These are phyloP conservation scores for Bombus affinis DNA, from an alignment of 1,140 invertebrate genomes.

Conservation along the genomic window DNA sequence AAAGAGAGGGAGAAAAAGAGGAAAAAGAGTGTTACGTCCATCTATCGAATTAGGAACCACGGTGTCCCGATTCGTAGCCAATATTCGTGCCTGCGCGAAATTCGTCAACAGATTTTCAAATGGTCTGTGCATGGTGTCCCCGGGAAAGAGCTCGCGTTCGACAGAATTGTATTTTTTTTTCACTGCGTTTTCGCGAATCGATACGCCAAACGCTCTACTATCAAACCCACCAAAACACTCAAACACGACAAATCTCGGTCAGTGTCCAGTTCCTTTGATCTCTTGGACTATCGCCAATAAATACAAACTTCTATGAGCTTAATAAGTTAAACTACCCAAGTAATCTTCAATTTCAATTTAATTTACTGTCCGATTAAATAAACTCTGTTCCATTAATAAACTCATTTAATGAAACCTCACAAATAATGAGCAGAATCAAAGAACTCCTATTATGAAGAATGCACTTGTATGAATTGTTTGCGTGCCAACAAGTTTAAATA, in stretches of 20 bases:
- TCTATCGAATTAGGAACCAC: conserved; percentile 21
- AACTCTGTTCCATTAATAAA: too few relatives aligned
- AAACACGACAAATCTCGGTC: conserved; percentile 18
- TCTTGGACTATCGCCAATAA: background rate
- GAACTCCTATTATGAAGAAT: too few relatives aligned
- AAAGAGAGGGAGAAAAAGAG: background rate
- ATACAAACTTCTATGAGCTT: background rate
- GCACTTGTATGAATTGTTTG: too few relatives aligned
- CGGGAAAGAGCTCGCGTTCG: conserved; percentile 16
- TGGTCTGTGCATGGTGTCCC: conserved; percentile 1
- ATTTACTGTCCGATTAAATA: too few relatives aligned
- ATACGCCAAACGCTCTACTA: conserved; percentile 12
- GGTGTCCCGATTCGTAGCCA: conserved; percentile 9
- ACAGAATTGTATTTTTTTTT: conserved; percentile 25
- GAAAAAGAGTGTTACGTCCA: background rate
- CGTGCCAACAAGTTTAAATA: too few relatives aligned
- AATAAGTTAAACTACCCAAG: background rate
- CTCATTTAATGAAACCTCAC: too few relatives aligned
- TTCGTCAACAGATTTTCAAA: conserved; percentile 30
- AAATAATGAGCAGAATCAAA: too few relatives aligned
- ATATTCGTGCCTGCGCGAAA: conserved; percentile 3
- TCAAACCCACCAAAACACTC: background rate
- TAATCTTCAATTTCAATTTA: too few relatives aligned
- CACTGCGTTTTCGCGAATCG: conserved; percentile 8
- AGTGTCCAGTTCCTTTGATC: background rate